A percentile compares a stretch with the other conserved stretches of the same genome.
Evolutionary conservation across 2,888 invertebrate genomes (phyloP).

Genomic region (Poecilus cupreus): DNA sequence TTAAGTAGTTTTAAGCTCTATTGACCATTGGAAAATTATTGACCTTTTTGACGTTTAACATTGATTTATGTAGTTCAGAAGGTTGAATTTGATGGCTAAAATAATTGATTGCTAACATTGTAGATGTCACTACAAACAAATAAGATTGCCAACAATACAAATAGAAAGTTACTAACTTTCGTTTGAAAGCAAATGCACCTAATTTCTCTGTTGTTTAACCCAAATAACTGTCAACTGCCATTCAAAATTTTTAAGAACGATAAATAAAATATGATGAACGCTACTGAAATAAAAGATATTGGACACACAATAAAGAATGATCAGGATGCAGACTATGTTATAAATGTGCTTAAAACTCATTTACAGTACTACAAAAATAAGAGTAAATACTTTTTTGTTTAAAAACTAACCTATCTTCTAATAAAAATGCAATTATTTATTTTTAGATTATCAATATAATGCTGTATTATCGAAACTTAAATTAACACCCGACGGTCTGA

Average conservation of each 20-base stretch:
- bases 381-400: constrained; percentile 25
- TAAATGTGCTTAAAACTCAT: constrained; percentile 41
- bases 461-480: constrained; percentile 36
- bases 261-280: not conserved
- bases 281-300: constrained; percentile 19
- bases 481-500: constrained; percentile 36
- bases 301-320: constrained; percentile 36
- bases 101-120: too few relatives aligned
- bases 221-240: too few relatives aligned
- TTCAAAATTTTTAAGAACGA: too few relatives aligned
- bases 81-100: too few relatives aligned
- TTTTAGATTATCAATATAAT: constrained; percentile 33
- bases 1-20: not conserved
- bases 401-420: not conserved
- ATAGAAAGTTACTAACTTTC: too few relatives aligned
- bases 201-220: too few relatives aligned
- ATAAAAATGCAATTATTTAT: not conserved
- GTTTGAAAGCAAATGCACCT: too few relatives aligned
- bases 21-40: not conserved
- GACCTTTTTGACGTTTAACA: constrained; percentile 1
- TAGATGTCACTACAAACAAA: too few relatives aligned
- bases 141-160: too few relatives aligned
- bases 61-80: too few relatives aligned
- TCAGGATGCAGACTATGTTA: constrained; percentile 44
- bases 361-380: constrained; percentile 40